phyloP scores from a whole-genome alignment of 2,113 vertebrate genomes.

The Semicossyphus pulcher region DNA sequence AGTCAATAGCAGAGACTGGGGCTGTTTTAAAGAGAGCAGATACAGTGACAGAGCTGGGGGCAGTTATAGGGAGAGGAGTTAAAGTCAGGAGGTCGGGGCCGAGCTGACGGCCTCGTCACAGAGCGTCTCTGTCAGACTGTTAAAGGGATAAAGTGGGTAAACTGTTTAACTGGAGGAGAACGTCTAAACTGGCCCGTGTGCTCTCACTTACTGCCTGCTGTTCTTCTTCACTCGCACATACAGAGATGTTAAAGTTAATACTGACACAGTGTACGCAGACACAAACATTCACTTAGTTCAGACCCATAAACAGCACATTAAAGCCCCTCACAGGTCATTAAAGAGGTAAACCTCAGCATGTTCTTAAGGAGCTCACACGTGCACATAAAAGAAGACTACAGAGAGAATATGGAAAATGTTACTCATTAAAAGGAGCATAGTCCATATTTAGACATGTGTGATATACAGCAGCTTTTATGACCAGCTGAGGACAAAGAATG shows the following conservation, averaged over 20 bases:
- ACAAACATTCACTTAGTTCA: slow-evolving; percentile 1
- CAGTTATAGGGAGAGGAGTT: slow-evolving; percentile 1
- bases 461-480: slow-evolving; percentile 27
- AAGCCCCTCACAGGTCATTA: slow-evolving; percentile 29
- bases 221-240: background rate
- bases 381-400: slow-evolving; percentile 36
- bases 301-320: slow-evolving; percentile 37
- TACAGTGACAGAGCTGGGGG: background rate
- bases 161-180: slow-evolving; percentile 39
- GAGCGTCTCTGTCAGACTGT: slow-evolving; percentile 17
- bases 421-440: slow-evolving; percentile 29
- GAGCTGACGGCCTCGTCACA: slow-evolving; percentile 11
- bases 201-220: background rate
- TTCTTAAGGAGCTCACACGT: slow-evolving; percentile 3
- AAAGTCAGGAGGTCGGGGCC: background rate
- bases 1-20: background rate
- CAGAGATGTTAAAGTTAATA: background rate
- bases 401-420: slow-evolving; percentile 37
- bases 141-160: slow-evolving; percentile 37
- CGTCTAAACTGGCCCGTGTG: background rate
- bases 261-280: background rate
- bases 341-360: slow-evolving; percentile 22
- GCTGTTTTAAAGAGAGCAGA: background rate
- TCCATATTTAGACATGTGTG: slow-evolving; percentile 60
- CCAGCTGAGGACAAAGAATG: background rate